Conservation (phyloP, 35 echinoderm and acorn worm species). For the Chiridota heheva region DNA sequence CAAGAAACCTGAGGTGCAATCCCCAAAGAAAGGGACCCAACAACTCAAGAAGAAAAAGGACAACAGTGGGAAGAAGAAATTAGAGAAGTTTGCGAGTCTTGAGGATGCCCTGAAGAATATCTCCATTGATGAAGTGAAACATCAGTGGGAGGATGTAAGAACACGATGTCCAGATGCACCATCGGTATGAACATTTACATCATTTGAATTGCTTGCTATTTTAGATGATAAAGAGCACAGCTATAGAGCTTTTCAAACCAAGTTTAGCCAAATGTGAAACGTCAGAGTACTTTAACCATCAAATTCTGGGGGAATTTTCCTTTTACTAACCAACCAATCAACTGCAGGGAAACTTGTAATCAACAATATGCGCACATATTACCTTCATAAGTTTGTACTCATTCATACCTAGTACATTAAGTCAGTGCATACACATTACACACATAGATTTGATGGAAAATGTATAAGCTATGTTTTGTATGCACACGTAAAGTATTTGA, state of each 20-base stretch:
- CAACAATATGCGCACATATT: too few relatives aligned
- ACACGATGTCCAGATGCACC: constrained; percentile 55
- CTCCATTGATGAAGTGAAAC: constrained; percentile 57
- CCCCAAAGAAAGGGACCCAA: constrained; percentile 3
- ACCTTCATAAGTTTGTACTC: too few relatives aligned
- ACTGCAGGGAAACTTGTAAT: too few relatives aligned
- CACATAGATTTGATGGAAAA: not conserved
- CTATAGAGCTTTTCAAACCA: too few relatives aligned
- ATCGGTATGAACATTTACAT: constrained; percentile 46
- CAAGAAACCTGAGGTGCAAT: constrained; percentile 30
- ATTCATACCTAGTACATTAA: not conserved
- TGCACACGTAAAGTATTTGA: too few relatives aligned
- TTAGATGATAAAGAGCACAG: not conserved
- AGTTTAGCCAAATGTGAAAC: too few relatives aligned
- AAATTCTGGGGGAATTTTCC: too few relatives aligned
- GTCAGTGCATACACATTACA: too few relatives aligned
- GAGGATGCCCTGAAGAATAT: constrained; percentile 67
- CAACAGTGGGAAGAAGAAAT: constrained; percentile 46
- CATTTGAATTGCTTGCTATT: not conserved
- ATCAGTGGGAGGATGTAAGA: constrained; percentile 65
- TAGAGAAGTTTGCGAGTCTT: constrained; percentile 43
- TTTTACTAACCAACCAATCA: too few relatives aligned
- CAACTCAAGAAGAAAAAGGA: constrained; percentile 60
- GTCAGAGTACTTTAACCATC: too few relatives aligned
- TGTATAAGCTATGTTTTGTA: too few relatives aligned